Percentiles rank a stretch among this genome's conserved stretches.
Evolutionary conservation across 2,113 vertebrate species (phyloP).

Genomic region (Salvelinus namaycush): DNA sequence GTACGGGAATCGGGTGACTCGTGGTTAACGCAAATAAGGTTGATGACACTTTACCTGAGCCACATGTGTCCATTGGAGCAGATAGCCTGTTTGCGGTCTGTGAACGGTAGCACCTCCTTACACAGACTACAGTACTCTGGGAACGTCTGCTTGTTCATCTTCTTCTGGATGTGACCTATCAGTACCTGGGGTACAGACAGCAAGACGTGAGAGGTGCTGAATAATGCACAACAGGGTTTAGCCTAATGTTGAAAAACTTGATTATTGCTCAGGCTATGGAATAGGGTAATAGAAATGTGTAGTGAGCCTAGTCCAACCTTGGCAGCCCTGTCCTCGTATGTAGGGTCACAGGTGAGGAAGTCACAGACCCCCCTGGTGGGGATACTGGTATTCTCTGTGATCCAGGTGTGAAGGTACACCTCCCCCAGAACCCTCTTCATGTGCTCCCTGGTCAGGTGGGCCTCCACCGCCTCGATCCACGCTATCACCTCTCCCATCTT

Average conservation of each 20-base stretch:
- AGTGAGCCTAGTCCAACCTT: conserved; percentile 70
- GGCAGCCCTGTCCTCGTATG: conserved; percentile 82
- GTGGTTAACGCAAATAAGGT: no score
- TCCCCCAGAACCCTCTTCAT: conserved; percentile 95
- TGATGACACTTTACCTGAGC: conserved; percentile 80
- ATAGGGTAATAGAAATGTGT: conserved; percentile 40
- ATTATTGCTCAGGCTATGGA: no score
- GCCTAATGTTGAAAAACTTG: no score
- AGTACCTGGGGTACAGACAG: conserved; percentile 78
- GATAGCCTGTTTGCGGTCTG: conserved; percentile 81
- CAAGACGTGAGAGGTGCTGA: not conserved
- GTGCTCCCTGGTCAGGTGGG: conserved; percentile 85
- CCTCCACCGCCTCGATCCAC: conserved; percentile 83
- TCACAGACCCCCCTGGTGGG: conserved; percentile 91
- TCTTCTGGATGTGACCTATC: conserved; percentile 94
- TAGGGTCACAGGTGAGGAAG: conserved; percentile 81
- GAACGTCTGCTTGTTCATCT: conserved; percentile 96
- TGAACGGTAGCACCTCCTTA: conserved; percentile 89
- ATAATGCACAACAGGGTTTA: no score
- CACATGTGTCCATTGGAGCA: conserved; percentile 94
- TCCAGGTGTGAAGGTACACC: conserved; percentile 92
- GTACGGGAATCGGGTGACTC: no score
- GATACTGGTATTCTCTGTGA: conserved; percentile 89
- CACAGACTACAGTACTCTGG: conserved; percentile 92
- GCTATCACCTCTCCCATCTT: conserved; percentile 80